These are phyloP conservation scores for Lagopus muta DNA, from an alignment of 2,113 vertebrate genomes.

Conservation along the genomic window DNA sequence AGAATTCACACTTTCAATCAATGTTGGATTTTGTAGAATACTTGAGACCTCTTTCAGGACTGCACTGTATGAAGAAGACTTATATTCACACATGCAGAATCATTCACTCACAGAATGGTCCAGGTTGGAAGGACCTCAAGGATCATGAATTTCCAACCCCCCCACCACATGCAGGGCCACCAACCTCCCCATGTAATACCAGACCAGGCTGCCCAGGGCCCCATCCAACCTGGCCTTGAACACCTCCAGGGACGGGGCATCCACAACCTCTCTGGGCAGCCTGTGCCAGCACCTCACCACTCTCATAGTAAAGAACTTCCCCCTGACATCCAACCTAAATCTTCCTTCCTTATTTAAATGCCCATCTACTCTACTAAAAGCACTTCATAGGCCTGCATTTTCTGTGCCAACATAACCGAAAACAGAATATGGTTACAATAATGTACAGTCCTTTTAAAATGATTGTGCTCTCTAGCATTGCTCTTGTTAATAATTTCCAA, in stretches of 20 bases:
- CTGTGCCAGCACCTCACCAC: too few relatives aligned
- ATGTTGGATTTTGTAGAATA: background rate
- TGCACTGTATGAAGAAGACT: background rate
- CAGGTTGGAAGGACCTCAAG: too few relatives aligned
- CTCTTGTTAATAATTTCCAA: conserved; percentile 32
- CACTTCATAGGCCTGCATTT: background rate
- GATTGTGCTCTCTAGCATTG: background rate
- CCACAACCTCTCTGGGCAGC: too few relatives aligned
- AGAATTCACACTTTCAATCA: background rate
- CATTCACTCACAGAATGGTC: too few relatives aligned
- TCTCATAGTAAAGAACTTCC: too few relatives aligned
- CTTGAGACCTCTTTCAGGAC: background rate
- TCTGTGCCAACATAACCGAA: background rate
- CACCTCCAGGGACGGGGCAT: too few relatives aligned
- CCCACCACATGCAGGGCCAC: too few relatives aligned
- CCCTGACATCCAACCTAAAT: too few relatives aligned
- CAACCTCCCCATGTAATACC: too few relatives aligned
- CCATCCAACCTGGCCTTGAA: too few relatives aligned
- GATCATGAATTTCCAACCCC: too few relatives aligned
- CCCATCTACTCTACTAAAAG: background rate
- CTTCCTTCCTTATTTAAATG: background rate
- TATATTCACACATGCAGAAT: background rate
- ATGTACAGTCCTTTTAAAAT: background rate
- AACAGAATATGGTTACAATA: background rate
- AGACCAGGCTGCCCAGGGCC: too few relatives aligned